Evolutionary conservation across 2,113 vertebrate species (phyloP), one percentile per base, ranked within the genome.

Genomic region (Anarrhichthys ocellatus): DNA sequence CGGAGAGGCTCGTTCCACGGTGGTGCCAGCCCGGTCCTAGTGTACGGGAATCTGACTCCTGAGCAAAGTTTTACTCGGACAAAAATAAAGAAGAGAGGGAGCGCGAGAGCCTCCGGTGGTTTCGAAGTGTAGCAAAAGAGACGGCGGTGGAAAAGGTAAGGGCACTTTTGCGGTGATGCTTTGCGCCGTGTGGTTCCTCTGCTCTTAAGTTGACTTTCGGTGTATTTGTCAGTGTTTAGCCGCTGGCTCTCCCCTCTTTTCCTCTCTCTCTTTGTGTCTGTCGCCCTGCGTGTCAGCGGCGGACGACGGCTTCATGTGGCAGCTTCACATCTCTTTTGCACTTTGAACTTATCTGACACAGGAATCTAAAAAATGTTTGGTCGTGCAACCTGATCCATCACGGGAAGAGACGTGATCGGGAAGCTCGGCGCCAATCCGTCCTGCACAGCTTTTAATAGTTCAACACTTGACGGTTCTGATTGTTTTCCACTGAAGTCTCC

Each of bases 361-460:
- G 96, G 97, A 97, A 98, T 97, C 95, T 95, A 92, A 97, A 97
- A 96, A 96, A 97, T 97, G 89, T 93, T 91, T 92, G 6, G 9
- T 93, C 91, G 88, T 96, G 97, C 96, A 97, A 97, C 96, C 96
- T 95, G 97, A 98, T 97, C 96, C 95, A 92, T 95, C 54, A 94
- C 94, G 96, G 87, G 96, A 95, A 94, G 95, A 95, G 95, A 96
- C 90, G 94, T 87, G 95, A 95, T 94, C 94, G 80, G 91, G 94
- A 92, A 93, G 91, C 90, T 89, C 94, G 94, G 93, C 96, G 95
- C 95, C 96, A 95, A 94, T 91, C 94, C 95, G 93, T 94, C 95
- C 24, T 1, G n/a, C 93, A 95, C 73, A 81, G 87, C 80, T 74
- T 75, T 72, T 67, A 71, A 80, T 48, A 70, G 63, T 42, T 77